Evolutionary conservation across 2,797 vertebrate species (phyloP).

Genomic region (Notolepis coatsorum): DNA sequence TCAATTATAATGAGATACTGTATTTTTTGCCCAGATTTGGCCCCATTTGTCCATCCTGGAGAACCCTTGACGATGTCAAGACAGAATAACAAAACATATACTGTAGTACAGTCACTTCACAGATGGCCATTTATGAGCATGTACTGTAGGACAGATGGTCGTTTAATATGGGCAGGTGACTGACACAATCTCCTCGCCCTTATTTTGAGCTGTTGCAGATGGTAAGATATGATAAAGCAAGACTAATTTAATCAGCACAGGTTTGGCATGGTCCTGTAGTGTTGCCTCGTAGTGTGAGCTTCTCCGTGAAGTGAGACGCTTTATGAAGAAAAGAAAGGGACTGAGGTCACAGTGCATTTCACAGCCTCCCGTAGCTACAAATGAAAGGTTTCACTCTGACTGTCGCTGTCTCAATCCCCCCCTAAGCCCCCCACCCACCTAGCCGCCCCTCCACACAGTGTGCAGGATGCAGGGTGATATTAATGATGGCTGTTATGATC

Average conservation of each 20-base stretch:
- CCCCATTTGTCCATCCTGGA: background rate
- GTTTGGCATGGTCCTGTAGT: background rate
- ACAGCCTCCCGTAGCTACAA: slow-evolving; percentile 39
- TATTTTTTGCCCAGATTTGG: background rate
- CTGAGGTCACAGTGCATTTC: slow-evolving; percentile 22
- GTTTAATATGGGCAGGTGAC: background rate
- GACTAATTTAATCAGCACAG: background rate
- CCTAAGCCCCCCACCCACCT: background rate
- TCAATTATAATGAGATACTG: background rate
- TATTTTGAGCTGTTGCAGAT: background rate
- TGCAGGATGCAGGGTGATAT: slow-evolving; percentile 45
- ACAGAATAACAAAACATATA: too few relatives aligned
- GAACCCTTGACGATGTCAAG: background rate
- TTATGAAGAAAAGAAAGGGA: slow-evolving; percentile 13
- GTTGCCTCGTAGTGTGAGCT: background rate
- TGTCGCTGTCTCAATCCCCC: slow-evolving; percentile 17
- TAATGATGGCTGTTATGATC: slow-evolving; percentile 49
- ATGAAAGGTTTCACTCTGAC: slow-evolving; percentile 55
- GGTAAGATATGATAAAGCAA: background rate
- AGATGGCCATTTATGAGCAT: too few relatives aligned
- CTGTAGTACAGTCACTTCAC: too few relatives aligned
- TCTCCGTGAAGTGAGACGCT: slow-evolving; percentile 7
- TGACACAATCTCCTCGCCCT: background rate
- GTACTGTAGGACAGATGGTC: too few relatives aligned
- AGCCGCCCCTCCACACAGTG: slow-evolving; percentile 18